Evolutionary conservation across 64 coral and sea anemone species (phyloP).

Genomic region (Montipora capricornis): DNA sequence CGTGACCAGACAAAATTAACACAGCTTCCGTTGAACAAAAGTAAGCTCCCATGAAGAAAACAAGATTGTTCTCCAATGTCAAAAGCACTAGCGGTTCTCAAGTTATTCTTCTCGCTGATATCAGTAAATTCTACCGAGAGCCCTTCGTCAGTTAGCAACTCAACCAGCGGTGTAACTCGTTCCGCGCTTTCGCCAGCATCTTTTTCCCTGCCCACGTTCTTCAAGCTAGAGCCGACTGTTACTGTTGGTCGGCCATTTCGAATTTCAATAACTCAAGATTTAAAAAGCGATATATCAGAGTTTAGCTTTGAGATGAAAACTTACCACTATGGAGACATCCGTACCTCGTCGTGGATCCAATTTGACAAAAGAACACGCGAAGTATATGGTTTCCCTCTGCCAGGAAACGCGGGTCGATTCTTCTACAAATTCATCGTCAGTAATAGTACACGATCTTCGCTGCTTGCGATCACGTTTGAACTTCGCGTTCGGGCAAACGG

Average conservation of each 20-base stretch:
- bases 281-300: slow-evolving; percentile 52
- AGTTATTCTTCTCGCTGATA: slow-evolving; percentile 89
- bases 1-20: background rate
- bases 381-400: slow-evolving; percentile 72
- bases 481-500: slow-evolving; percentile 44
- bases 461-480: slow-evolving; percentile 7
- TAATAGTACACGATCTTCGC: slow-evolving; percentile 12
- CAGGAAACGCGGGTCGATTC: slow-evolving; percentile 58
- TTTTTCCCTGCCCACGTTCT: background rate
- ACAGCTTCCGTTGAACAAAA: background rate
- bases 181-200: background rate
- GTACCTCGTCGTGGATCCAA: slow-evolving; percentile 69
- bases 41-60: slow-evolving; percentile 29
- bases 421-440: slow-evolving; percentile 35
- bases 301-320: slow-evolving; percentile 51
- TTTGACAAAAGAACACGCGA: slow-evolving; percentile 37
- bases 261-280: slow-evolving; percentile 52
- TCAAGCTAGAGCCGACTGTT: background rate
- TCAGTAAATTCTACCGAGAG: slow-evolving; percentile 74
- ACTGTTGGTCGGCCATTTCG: slow-evolving; percentile 66
- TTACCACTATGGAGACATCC: background rate
- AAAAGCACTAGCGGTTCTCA: slow-evolving; percentile 90
- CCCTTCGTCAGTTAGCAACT: background rate
- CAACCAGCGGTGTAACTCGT: background rate
- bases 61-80: slow-evolving; percentile 85